phyloP scores from a whole-genome alignment of 2,888 invertebrate genomes.

The Tuta absoluta region DNA sequence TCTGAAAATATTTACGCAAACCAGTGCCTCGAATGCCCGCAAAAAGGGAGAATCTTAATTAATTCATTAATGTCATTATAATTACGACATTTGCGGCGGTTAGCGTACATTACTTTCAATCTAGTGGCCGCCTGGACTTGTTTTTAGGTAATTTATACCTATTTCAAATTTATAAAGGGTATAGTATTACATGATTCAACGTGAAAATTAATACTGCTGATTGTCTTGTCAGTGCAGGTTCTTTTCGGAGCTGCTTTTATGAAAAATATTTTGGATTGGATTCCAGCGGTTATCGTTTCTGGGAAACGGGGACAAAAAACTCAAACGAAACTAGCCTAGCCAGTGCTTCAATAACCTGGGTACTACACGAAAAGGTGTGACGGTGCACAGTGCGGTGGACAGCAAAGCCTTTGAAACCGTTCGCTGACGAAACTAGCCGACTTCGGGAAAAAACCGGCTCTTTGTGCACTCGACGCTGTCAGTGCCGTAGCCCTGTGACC shows the following conservation, averaged over 20 bases:
- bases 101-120: constrained; percentile 58
- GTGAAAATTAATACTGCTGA: neutral
- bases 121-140: constrained; percentile 33
- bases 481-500: neutral
- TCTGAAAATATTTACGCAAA: constrained; percentile 69
- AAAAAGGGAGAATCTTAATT: constrained; percentile 64
- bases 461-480: constrained; percentile 24
- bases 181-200: neutral
- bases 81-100: constrained; percentile 63
- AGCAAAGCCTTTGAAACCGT: constrained; percentile 68
- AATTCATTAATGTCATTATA: constrained; percentile 71
- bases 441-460: constrained; percentile 20
- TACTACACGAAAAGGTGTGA: constrained; percentile 21
- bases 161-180: neutral
- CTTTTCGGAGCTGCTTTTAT: neutral
- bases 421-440: constrained; percentile 34
- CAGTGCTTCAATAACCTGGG: neutral
- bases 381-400: constrained; percentile 51
- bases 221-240: neutral
- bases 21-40: constrained; percentile 55
- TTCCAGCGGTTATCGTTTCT: neutral
- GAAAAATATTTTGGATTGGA: neutral
- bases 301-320: neutral
- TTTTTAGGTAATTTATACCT: constrained; percentile 23
- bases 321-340: neutral